Base-by-base conservation (phyloP, 2,888 invertebrate genomes). In the Belgica antarctica region DNA sequence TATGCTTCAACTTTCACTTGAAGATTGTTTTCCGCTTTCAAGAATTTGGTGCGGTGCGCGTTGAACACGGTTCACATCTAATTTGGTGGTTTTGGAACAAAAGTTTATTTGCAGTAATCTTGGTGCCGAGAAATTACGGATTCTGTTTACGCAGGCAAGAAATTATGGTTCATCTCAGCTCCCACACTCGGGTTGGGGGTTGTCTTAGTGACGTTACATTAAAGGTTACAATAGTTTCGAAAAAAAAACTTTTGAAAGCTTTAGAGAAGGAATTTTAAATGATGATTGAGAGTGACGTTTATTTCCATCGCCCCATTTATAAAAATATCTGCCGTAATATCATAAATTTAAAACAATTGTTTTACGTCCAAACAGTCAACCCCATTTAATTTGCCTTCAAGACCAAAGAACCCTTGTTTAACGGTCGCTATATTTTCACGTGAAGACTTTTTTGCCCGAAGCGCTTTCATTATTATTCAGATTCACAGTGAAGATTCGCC, bases 321-420 rank as follows among this genome's bases (percentile, higher is more conserved):
- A 15, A 3, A 19, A 19, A 5, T 59, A 7, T 17, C 19, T 19
- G 3, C 2, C 25, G 5, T 25, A 15, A 59, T 27, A 27, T 31
- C 62, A 62, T 34, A 31, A 65, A 65, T 65, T 65, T 47, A 36
- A 17, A 46, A 41, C 46, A 46, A 65, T 65, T 65, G 46, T 65
- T 65, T 65, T 10, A 47, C 15, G 65, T 65, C 47, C 47, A 27
- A 17, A 22, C 27, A 62, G 27, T 65, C 62, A 65, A 65, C 65
- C 65, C 46, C 17, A 46, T 59, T 59, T 59, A 59, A 59, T 59
- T 59, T 59, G 34, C 62, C 24, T n/a, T 22, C 22, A 24, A 19
- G 52, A 19, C 52, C 15, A 52, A 25, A n/a, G n/a, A 24, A 61
- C 31, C 63, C 63, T 63, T 63, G 63, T 63, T 63, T 19, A 63